Conservation (phyloP, 2,888 invertebrate genomes). For the Synergus gifuensis region DNA sequence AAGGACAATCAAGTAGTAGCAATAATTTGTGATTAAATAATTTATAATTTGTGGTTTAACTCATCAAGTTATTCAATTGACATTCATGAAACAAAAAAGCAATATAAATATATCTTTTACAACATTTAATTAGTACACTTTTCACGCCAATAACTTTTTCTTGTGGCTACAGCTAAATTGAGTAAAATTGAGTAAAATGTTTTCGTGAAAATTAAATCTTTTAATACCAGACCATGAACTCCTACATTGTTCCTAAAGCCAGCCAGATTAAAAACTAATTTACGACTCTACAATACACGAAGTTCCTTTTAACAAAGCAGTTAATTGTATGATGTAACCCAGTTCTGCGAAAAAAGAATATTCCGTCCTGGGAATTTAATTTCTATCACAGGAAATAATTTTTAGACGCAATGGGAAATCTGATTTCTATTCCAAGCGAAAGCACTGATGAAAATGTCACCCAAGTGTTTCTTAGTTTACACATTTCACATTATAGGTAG, state of each 20-base stretch:
- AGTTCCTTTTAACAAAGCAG: background rate
- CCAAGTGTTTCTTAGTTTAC: background rate
- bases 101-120: background rate
- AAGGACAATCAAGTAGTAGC: background rate
- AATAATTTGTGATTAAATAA: background rate
- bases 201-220: constrained; percentile 36
- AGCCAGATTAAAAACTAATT: constrained; percentile 38
- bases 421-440: background rate
- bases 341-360: constrained; percentile 13
- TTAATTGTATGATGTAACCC: constrained; percentile 37
- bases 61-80: background rate
- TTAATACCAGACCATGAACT: constrained; percentile 31
- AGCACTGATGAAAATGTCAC: constrained; percentile 1
- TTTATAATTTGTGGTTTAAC: background rate
- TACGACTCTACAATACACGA: constrained; percentile 20
- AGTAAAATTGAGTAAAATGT: constrained; percentile 16
- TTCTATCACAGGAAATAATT: background rate
- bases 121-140: background rate
- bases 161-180: background rate
- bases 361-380: background rate
- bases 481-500: constrained; percentile 6
- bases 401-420: background rate
- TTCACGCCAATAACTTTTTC: constrained; percentile 15
- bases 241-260: constrained; percentile 34
- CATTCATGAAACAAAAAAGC: background rate